Percentiles rank a stretch among this genome's conserved stretches.
These are phyloP conservation scores for Epinephelus moara DNA, from an alignment of 2,113 vertebrate genomes.

Conservation along the genomic window DNA sequence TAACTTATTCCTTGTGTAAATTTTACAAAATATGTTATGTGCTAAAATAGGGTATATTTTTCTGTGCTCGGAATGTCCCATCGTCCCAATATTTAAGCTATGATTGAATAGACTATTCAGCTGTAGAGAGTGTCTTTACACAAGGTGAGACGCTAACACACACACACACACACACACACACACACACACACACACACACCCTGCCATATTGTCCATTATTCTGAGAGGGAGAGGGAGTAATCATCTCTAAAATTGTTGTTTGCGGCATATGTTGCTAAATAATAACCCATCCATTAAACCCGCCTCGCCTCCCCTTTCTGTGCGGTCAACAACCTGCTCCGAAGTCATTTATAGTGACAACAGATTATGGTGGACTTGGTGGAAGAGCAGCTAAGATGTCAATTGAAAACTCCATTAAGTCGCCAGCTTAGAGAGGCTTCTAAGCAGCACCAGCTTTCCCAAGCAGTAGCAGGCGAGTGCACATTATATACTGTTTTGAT, in stretches of 20 bases:
- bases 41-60: background rate
- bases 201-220: constrained; percentile 49
- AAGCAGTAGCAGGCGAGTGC: constrained; percentile 8
- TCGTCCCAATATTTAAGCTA: background rate
- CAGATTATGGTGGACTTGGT: constrained; percentile 44
- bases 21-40: background rate
- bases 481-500: constrained; percentile 35
- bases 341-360: constrained; percentile 36
- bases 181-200: constrained; percentile 1
- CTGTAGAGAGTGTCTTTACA: constrained; percentile 5
- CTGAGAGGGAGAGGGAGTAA: constrained; percentile 30
- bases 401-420: constrained; percentile 58
- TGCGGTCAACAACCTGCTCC: constrained; percentile 53
- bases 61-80: background rate
- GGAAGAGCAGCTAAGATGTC: constrained; percentile 29
- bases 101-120: constrained; percentile 21
- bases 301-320: constrained; percentile 22
- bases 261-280: constrained; percentile 48
- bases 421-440: constrained; percentile 9
- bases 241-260: constrained; percentile 60
- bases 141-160: background rate
- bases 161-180: background rate
- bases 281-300: constrained; percentile 62
- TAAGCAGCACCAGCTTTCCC: constrained; percentile 12
- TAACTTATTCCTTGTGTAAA: background rate